Evolutionary conservation across 2,113 vertebrate species (phyloP), one percentile per base, ranked within the genome.

Genomic region (Misgurnus anguillicaudatus): DNA sequence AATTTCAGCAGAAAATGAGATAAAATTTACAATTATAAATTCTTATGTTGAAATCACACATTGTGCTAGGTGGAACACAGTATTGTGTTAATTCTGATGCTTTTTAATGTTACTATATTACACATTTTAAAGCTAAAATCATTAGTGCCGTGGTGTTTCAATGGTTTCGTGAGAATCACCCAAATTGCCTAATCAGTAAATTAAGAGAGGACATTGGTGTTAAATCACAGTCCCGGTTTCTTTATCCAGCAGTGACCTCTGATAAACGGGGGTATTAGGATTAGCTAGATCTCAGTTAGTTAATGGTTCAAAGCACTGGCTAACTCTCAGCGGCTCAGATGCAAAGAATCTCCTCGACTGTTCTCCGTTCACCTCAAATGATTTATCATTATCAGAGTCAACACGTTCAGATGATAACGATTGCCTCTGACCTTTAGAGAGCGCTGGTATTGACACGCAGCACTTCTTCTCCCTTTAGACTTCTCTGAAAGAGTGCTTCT

Each of bases 311-410:
- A 63, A 53, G 42, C 45, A 5, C 24, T 64, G 61, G 45, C 58
- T 75, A 74, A 62, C 41, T 75, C 41, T 47, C 71, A 62, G 42
- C 39, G 45, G 21, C 31, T 63, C 60, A 2, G 16, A 19, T 45
- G 31, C 73, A 64, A 64, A 76, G 6, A 64, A 9, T 53, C 45
- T 64, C 9, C 16, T 1, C 7, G 21, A n/a, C 17, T 64, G 45
- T 65, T 76, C 21, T 76, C 16, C 60, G 10, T 75, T 76, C 74
- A 63, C 74, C 47, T 53, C 74, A 63, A 76, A 76, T 76, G 74
- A 76, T 76, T 76, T 76, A 64, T 64, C 61, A 76, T 76, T 76
- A 65, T 76, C 61, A 76, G 61, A 64, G 74, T 76, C 74, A 39
- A 53, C 61, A 39, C 9, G 42, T 76, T 63, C 61, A 53, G 74